Conservation (phyloP, 2,797 vertebrate species). For the Rhincodon typus region DNA sequence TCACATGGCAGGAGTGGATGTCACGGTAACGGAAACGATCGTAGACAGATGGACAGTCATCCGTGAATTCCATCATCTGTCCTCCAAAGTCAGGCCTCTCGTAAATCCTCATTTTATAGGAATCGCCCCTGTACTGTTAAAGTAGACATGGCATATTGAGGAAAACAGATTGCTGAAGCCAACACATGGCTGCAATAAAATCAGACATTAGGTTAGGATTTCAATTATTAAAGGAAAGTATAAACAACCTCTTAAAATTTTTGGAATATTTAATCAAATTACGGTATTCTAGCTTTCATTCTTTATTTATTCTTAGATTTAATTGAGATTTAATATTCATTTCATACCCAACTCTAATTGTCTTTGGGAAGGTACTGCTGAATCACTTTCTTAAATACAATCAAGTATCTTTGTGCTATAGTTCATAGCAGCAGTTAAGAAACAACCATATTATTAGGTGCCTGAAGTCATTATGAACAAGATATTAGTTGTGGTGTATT, state of each 20-base stretch:
- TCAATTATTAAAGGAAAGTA: not conserved
- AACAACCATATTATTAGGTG: too few relatives aligned
- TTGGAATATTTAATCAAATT: not conserved
- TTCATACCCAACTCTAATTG: too few relatives aligned
- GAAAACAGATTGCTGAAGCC: not conserved
- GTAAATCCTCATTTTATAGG: constrained; percentile 63
- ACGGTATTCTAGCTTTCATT: not conserved
- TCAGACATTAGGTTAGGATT: not conserved
- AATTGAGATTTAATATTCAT: too few relatives aligned
- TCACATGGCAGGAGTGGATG: constrained; percentile 63
- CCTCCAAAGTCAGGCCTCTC: constrained; percentile 62
- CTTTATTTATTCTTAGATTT: too few relatives aligned
- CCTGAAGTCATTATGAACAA: too few relatives aligned
- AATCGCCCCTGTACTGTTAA: constrained; percentile 58
- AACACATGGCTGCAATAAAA: not conserved
- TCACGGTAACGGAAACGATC: constrained; percentile 58
- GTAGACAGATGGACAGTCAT: constrained; percentile 63
- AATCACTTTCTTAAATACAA: too few relatives aligned
- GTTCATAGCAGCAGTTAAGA: too few relatives aligned
- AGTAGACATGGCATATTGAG: not conserved
- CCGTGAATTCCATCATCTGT: constrained; percentile 64
- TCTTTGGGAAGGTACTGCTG: not conserved
- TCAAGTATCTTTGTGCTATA: too few relatives aligned
- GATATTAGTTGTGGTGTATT: too few relatives aligned
- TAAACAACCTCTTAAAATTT: not conserved